Base-by-base conservation (phyloP, 2,888 invertebrate species). In the Arctia plantaginis region DNA sequence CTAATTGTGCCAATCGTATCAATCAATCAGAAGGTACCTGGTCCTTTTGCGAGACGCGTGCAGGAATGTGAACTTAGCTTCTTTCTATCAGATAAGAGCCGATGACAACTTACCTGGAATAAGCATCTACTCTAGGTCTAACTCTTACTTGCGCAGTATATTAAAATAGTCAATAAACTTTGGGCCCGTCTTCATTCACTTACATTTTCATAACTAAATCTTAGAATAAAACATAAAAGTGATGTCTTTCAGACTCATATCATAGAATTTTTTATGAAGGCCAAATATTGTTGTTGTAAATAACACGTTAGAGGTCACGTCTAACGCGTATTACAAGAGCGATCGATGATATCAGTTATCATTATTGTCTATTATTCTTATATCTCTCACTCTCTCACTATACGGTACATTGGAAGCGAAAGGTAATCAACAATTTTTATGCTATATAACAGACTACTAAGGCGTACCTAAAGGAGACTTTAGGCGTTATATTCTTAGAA, bases 1-100 rank as follows among this genome's bases (percentile, higher is more conserved):
- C 88, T 92, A 93, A 91, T 91, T 89, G 89, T 87, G 86, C 82
- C 84, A 93, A 93, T 91, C 90, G 84, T 84, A 89, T 88, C 89
- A 90, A 93, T 93, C 91, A 91, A 91, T 93, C 91, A 86, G 79
- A 86, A 82, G 82, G 77, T 83, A 83, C 83, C 76, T 79, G 80
- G 79, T 72, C 86, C 86, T 86, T 89, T 87, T 87, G 80, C 80
- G 76, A 74, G 80, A 84, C 85, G 83, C 87, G 85, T 86, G 79
- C 72, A 71, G 78, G 77, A 82, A 85, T 86, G 71, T 77, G 10
- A 77, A 73, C 79, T 81, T 77, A n/a, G 77, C 62, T 75, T 79
- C 73, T 82, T 79, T 80, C 69, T 74, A 69, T 71, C 62, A 77
- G 73, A 82, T 81, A 77, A 78, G 64, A 72, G 64, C 67, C 41